Evolutionary conservation across 2,797 vertebrate species (phyloP).

Genomic region (Epinephelus malabaricus): DNA sequence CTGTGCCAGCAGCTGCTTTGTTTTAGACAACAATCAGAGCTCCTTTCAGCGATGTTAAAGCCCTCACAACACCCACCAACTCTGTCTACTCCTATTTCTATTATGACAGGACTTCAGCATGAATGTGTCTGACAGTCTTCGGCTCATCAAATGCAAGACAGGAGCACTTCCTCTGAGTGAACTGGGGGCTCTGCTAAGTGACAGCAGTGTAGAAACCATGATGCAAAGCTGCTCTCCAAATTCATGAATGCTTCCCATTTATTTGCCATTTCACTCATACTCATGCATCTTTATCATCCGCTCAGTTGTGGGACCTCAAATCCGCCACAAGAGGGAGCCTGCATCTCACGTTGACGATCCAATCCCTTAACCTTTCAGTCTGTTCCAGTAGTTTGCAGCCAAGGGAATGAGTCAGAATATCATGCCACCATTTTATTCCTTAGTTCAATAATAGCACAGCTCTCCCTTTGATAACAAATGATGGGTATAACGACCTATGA

Average conservation of each 20-base stretch:
- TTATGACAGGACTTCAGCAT: not conserved
- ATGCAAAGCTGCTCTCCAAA: not conserved
- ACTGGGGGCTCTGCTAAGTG: not conserved
- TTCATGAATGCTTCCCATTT: not conserved
- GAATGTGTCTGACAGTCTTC: not conserved
- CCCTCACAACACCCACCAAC: not conserved
- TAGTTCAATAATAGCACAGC: conserved; percentile 57
- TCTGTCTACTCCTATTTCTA: not conserved
- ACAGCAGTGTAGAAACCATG: not conserved
- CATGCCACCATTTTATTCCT: conserved; percentile 70
- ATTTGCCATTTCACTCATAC: not conserved
- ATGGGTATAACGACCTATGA: conserved; percentile 62
- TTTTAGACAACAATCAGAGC: not conserved
- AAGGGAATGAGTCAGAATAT: conserved; percentile 79
- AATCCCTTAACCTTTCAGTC: conserved; percentile 56
- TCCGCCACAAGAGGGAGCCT: conserved; percentile 67
- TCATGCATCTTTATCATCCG: not conserved
- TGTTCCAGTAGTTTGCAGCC: conserved; percentile 71
- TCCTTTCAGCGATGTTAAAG: not conserved
- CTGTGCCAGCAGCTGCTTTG: not conserved
- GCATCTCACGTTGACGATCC: not conserved
- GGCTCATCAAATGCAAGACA: not conserved
- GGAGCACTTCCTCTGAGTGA: not conserved
- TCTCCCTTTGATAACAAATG: conserved; percentile 64
- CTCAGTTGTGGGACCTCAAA: conserved; percentile 8